A percentile compares a stretch with the other conserved stretches of the same genome.
These are phyloP conservation scores for Pomatostomus ruficeps DNA, from an alignment of 2,113 vertebrate genomes.

Conservation along the genomic window DNA sequence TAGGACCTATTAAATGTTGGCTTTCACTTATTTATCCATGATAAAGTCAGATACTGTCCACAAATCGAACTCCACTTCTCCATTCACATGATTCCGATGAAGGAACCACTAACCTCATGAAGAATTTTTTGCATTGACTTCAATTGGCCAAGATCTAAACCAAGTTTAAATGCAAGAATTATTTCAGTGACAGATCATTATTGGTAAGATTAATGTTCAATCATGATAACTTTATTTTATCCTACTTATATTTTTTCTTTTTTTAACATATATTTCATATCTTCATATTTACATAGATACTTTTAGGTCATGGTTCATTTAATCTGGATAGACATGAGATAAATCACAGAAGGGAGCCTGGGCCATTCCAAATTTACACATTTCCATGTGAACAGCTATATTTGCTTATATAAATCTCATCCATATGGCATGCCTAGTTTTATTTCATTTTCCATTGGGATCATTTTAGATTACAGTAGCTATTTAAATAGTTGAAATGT, in stretches of 20 bases:
- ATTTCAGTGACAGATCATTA: neutral
- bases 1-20: neutral
- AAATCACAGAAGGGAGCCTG: neutral
- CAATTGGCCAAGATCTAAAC: neutral
- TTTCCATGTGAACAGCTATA: neutral
- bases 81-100: accelerated
- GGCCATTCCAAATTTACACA: neutral
- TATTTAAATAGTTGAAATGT: conserved; percentile 23
- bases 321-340: neutral
- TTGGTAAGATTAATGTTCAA: neutral
- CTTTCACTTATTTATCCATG: neutral
- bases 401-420: conserved; percentile 4
- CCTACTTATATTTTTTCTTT: neutral
- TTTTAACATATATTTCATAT: neutral
- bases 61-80: neutral
- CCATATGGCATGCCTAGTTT: neutral
- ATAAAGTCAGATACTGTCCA: neutral
- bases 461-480: conserved; percentile 12
- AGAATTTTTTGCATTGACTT: neutral
- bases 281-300: neutral
- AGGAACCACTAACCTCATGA: neutral
- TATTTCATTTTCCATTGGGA: conserved; percentile 6
- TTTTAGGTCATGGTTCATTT: neutral
- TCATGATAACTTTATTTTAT: neutral
- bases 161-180: neutral